Conservation (phyloP, 2,888 invertebrate genomes). For the Desoria tigrina region DNA sequence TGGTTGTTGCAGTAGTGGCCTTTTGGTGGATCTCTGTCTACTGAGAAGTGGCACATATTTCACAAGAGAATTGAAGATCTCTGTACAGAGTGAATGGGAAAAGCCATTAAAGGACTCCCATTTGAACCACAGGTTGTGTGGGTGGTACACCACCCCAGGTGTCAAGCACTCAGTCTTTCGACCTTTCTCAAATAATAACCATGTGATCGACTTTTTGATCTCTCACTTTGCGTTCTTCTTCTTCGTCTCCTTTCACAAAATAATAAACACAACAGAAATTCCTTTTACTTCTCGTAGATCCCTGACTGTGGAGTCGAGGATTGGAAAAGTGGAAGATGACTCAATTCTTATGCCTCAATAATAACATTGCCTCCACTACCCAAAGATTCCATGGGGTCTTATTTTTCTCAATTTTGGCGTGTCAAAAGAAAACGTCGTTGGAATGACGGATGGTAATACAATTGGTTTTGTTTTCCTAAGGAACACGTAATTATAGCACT, state of each 20-base stretch:
- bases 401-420: too few species aligned
- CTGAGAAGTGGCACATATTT: slow-evolving; percentile 48
- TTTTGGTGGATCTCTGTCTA: slow-evolving; percentile 19
- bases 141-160: slow-evolving; percentile 34
- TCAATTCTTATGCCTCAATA: not conserved
- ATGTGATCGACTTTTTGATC: slow-evolving; percentile 36
- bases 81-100: slow-evolving; percentile 46
- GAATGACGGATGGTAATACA: too few species aligned
- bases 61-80: slow-evolving; percentile 47
- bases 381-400: too few species aligned
- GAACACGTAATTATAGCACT: too few species aligned
- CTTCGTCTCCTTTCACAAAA: slow-evolving; percentile 5
- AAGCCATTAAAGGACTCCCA: slow-evolving; percentile 50
- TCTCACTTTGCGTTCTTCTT: slow-evolving; percentile 7
- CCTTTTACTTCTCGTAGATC: too few species aligned
- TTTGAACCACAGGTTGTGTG: slow-evolving; percentile 44
- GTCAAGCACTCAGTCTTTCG: slow-evolving; percentile 32
- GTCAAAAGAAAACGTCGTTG: too few species aligned
- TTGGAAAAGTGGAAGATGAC: slow-evolving; percentile 1
- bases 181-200: slow-evolving; percentile 40
- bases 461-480: too few species aligned
- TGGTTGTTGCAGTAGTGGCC: not conserved
- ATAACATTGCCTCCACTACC: too few species aligned
- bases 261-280: slow-evolving; percentile 8
- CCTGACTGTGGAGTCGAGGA: too few species aligned